Evolutionary conservation across 2,113 vertebrate genomes (phyloP).

Genomic region (Osmerus mordax): DNA sequence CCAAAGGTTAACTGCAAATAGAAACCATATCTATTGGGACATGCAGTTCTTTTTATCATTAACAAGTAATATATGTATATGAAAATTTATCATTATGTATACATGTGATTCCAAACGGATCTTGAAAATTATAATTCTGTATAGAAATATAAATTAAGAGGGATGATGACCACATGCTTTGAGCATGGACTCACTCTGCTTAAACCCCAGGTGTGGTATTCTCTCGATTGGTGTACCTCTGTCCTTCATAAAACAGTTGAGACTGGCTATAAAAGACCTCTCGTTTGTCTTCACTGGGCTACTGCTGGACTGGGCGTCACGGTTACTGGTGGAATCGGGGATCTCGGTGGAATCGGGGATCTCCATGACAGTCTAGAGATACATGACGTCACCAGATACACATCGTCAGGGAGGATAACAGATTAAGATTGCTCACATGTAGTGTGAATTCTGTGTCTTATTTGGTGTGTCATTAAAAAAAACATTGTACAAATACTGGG

Average conservation of each 20-base stretch:
- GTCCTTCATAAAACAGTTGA: conserved; percentile 92
- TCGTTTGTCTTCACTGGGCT: conserved; percentile 69
- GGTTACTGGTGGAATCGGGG: conserved; percentile 49
- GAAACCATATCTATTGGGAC: neutral
- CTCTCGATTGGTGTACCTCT: conserved; percentile 88
- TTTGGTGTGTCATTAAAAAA: neutral
- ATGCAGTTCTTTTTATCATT: neutral
- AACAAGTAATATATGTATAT: too few species aligned
- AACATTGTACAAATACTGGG: conserved; percentile 31
- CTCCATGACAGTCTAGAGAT: conserved; percentile 55
- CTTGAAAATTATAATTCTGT: neutral
- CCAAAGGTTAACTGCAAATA: conserved; percentile 88
- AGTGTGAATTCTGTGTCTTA: neutral
- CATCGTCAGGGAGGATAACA: neutral
- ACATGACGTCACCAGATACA: neutral
- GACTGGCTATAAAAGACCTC: conserved; percentile 80
- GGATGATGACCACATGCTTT: neutral
- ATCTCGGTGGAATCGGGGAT: conserved; percentile 56
- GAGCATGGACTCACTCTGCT: conserved; percentile 81
- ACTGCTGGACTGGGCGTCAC: conserved; percentile 44
- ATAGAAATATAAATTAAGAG: neutral
- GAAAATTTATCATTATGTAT: too few species aligned
- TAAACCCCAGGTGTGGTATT: conserved; percentile 94
- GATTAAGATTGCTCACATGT: neutral
- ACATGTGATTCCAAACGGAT: neutral